Percentiles rank a stretch among this genome's conserved stretches.
Conservation (phyloP, 64 coral and sea anemone genomes). For the Astreopora myriophthalma region DNA sequence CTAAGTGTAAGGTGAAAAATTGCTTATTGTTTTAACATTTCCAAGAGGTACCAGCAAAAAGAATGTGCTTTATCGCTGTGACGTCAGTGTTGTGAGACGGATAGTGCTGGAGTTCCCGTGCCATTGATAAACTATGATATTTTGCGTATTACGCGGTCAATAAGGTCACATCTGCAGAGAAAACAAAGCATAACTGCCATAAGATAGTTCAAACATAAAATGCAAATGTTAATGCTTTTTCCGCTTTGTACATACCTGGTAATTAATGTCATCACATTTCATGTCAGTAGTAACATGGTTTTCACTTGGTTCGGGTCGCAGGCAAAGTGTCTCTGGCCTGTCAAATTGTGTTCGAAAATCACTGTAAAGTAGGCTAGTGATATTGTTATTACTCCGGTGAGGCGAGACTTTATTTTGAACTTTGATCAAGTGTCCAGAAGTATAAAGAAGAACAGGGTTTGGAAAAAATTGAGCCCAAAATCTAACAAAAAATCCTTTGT, state of each 20-base stretch:
- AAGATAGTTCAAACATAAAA: not conserved
- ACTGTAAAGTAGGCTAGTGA: not conserved
- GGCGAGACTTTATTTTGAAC: not conserved
- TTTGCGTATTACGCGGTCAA: not conserved
- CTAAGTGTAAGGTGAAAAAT: too few relatives aligned
- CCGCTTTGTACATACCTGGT: not conserved
- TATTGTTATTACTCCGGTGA: not conserved
- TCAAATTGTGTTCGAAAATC: not conserved
- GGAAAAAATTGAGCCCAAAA: not conserved
- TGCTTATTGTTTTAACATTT: too few relatives aligned
- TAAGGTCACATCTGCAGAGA: not conserved
- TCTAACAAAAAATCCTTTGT: not conserved
- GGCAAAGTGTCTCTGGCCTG: not conserved
- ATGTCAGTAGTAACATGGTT: not conserved
- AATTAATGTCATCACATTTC: not conserved
- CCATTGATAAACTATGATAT: too few relatives aligned
- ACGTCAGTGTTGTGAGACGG: too few relatives aligned
- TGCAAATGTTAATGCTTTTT: not conserved
- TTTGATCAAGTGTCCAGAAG: not conserved
- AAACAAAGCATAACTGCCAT: not conserved
- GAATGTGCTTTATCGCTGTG: not conserved
- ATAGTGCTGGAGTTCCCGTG: too few relatives aligned
- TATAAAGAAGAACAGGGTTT: not conserved
- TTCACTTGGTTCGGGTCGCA: not conserved
- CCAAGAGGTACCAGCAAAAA: too few relatives aligned